Percentiles rank a stretch among this genome's conserved stretches.
Conservation (phyloP, 2,113 vertebrate species). For the Dermatemys mawii region DNA sequence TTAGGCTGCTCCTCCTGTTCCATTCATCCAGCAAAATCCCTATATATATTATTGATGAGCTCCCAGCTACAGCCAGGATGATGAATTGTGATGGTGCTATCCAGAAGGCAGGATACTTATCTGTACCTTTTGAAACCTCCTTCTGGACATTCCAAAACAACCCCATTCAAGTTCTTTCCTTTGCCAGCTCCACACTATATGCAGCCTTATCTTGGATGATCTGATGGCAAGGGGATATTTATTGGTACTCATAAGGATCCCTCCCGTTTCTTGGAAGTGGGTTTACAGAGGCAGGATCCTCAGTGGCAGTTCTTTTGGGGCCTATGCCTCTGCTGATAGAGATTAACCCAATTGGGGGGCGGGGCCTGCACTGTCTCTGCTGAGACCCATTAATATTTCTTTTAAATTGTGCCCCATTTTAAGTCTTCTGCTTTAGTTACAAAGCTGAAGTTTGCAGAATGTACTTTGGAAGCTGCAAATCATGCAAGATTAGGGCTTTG, state of each 20-base stretch:
- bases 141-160: not conserved
- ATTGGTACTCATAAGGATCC: not conserved
- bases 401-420: not conserved
- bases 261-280: not conserved
- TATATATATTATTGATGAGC: not conserved
- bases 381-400: not conserved
- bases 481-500: not conserved
- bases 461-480: not conserved
- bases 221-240: not conserved
- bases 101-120: not conserved
- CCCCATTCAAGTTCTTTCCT: not conserved
- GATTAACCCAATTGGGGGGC: not conserved
- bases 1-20: not conserved
- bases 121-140: not conserved
- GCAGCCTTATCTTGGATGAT: not conserved
- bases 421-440: not conserved
- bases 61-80: not conserved
- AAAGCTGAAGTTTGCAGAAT: not conserved
- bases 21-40: not conserved
- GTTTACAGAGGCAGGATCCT: not conserved
- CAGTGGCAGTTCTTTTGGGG: not conserved
- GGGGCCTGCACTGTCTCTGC: not conserved
- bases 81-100: not conserved
- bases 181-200: not conserved
- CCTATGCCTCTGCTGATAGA: not conserved